Base-by-base conservation (phyloP, 2,113 vertebrate genomes). In the Albula glossodonta region DNA sequence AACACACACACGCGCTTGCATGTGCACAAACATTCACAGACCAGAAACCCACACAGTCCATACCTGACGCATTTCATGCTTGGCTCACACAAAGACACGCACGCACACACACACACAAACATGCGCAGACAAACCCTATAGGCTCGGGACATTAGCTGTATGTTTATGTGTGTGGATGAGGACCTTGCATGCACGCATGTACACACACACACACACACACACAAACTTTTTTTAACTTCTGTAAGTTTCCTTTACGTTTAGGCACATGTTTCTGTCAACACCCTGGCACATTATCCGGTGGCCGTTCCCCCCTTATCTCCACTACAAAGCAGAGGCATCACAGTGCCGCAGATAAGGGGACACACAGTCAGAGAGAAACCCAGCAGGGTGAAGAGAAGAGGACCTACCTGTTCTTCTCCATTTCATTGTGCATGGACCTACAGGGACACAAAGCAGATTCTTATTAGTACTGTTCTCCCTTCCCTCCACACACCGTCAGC, bases 361-460 rank as follows among this genome's bases (percentile, higher is more conserved):
- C 3, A 89, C 15, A 90, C n/a, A 83, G 19, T 51, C 82, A 52
- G 22, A 77, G 6, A 81, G 25, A 80, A 22, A 41, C n/a, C 83
- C 80, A 56, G 66, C 74, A 19, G 15, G 0, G 8, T 22, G 4
- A 8, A 70, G 57, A 86, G 31, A n/a, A 17, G n/a, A 22, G 12
- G 5, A 70, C 94, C 91, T 92, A 99, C 98, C 98, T 97, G 95
- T 99, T 99, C 91, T 99, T 99, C 88, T 99, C 98, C 98, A 99
- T 98, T 94, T 99, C 98, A 57, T 99, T 99, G 93, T 99, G 98
- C 6, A 97, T 97, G 49, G 98, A 99, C 95, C 98, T 99, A 95
- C 77, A 93, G 89, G 92, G 56, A 93, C 86, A 93, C 17, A 90
- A 87, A 84, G 70, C 88, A 66, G 87, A 78, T 80, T 60, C 19